phyloP scores from a whole-genome alignment of 2,888 invertebrate species.

The Nowickia ferox region DNA sequence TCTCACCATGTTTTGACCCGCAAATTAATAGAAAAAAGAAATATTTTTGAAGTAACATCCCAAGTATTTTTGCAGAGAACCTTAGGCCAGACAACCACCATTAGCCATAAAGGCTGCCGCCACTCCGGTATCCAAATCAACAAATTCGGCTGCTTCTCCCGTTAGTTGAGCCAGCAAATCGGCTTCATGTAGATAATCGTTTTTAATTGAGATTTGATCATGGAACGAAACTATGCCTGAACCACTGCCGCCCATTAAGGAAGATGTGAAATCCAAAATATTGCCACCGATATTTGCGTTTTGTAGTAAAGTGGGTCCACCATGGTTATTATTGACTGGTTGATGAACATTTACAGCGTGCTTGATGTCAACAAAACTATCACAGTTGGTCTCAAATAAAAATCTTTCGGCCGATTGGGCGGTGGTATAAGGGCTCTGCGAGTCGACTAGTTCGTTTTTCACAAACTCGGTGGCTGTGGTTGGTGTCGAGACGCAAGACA shows the following conservation, averaged over 20 bases:
- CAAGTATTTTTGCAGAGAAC: slow-evolving; percentile 37
- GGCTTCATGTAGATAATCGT: slow-evolving; percentile 78
- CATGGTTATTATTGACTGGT: slow-evolving; percentile 76
- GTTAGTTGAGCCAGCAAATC: slow-evolving; percentile 81
- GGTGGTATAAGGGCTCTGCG: slow-evolving; percentile 83
- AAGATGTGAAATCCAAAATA: slow-evolving; percentile 75
- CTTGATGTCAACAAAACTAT: slow-evolving; percentile 81
- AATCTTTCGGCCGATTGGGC: slow-evolving; percentile 83
- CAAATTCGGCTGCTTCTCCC: slow-evolving; percentile 81
- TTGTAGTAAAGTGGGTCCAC: slow-evolving; percentile 74
- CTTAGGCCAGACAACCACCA: slow-evolving; percentile 82
- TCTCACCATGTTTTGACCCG: slow-evolving; percentile 68
- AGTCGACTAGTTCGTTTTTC: slow-evolving; percentile 82
- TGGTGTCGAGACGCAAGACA: slow-evolving; percentile 75
- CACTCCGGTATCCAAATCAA: slow-evolving; percentile 82
- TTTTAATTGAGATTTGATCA: slow-evolving; percentile 82
- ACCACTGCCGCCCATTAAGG: slow-evolving; percentile 74
- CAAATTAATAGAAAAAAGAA: slow-evolving; percentile 72
- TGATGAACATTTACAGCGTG: slow-evolving; percentile 80
- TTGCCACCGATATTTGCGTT: slow-evolving; percentile 72
- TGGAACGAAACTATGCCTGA: slow-evolving; percentile 77
- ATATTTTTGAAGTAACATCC: slow-evolving; percentile 57
- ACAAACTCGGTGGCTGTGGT: slow-evolving; percentile 81
- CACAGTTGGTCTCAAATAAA: slow-evolving; percentile 81
- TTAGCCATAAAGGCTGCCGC: slow-evolving; percentile 82